Evolutionary conservation across 2,113 vertebrate genomes (phyloP).

Genomic region (Hypocryptadius cinnamomeus): DNA sequence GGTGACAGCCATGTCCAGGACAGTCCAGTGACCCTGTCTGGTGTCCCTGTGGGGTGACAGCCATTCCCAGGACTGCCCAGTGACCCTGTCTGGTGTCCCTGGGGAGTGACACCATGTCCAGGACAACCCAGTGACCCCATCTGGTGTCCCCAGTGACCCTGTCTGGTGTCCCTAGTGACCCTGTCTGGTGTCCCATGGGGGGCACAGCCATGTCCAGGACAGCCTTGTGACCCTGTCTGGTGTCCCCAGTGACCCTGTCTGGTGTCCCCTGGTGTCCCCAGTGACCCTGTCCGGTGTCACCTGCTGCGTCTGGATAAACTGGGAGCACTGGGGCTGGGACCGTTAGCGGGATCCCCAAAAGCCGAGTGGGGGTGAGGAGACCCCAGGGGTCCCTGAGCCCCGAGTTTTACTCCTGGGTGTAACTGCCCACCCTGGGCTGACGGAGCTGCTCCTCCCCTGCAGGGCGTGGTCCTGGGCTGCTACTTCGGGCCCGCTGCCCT

Average conservation of each 20-base stretch:
- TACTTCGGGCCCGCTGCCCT: slow-evolving; percentile 89
- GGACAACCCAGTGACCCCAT: background rate
- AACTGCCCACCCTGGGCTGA: background rate
- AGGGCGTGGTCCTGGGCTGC: slow-evolving; percentile 91
- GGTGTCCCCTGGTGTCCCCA: background rate
- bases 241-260: background rate
- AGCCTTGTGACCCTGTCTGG: background rate
- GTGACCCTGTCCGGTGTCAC: background rate
- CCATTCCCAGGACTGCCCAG: no score
- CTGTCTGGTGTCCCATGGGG: background rate
- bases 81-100: background rate
- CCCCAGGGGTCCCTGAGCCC: no score
- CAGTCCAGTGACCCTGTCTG: background rate
- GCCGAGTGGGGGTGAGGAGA: background rate
- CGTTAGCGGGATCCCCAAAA: accelerated
- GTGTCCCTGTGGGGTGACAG: background rate
- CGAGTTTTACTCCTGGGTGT: background rate
- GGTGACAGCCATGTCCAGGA: no score
- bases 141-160: background rate
- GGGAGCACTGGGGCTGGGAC: background rate
- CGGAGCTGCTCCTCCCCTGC: background rate
- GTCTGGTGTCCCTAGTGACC: background rate
- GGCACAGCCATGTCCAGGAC: no score
- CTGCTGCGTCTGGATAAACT: background rate
- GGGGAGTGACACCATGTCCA: background rate